phyloP scores from a whole-genome alignment of 1,140 invertebrate genomes.

The Drosophila bifasciata region DNA sequence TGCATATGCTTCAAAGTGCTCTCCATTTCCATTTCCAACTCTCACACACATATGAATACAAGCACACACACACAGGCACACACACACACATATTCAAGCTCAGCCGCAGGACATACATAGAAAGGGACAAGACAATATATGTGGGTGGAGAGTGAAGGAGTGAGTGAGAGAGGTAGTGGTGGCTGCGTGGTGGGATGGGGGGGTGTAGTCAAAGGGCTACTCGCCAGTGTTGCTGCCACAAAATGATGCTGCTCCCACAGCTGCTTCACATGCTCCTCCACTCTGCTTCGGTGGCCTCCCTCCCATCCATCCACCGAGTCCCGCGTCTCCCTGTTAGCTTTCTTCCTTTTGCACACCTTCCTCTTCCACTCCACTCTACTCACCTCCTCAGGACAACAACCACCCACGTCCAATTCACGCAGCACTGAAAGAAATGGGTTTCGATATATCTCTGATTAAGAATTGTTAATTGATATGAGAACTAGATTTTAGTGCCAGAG shows the following conservation, averaged over 20 bases:
- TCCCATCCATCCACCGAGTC: neutral
- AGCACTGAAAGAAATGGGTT: no score
- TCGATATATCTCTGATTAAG: no score
- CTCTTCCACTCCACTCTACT: neutral
- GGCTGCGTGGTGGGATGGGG: slow-evolving; percentile 36
- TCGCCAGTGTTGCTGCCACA: slow-evolving; percentile 26
- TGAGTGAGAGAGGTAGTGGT: slow-evolving; percentile 38
- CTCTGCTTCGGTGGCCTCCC: slow-evolving; percentile 14
- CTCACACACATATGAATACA: slow-evolving; percentile 12
- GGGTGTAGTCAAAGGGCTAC: slow-evolving; percentile 69
- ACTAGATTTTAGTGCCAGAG: neutral
- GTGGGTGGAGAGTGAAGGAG: slow-evolving; percentile 25
- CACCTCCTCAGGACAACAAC: neutral
- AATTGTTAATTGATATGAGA: no score
- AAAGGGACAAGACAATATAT: slow-evolving; percentile 49
- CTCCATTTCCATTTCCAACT: slow-evolving; percentile 47
- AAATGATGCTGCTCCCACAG: slow-evolving; percentile 8
- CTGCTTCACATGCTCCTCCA: slow-evolving; percentile 1
- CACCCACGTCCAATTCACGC: neutral
- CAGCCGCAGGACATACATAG: slow-evolving; percentile 56
- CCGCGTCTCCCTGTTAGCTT: slow-evolving; percentile 17
- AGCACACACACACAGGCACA: slow-evolving; percentile 9
- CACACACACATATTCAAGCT: slow-evolving; percentile 17
- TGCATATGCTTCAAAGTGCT: slow-evolving; percentile 79
- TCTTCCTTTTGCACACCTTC: slow-evolving; percentile 11